Base-by-base conservation (phyloP, 1,140 invertebrate species). In the Temnothorax curvispinosus region DNA sequence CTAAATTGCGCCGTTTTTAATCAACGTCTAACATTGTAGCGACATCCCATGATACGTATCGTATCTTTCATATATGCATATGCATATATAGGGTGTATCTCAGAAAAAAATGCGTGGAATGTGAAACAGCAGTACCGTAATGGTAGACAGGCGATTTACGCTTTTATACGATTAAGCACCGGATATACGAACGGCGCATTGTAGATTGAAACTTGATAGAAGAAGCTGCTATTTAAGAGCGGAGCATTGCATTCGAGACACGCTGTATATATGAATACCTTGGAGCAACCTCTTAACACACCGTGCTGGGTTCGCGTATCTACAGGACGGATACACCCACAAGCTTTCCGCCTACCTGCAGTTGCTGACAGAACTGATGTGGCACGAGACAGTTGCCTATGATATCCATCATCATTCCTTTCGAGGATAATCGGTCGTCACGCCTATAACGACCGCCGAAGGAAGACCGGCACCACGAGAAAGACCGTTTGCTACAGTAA, bases 381-480 rank as follows among this genome's bases (percentile, higher is more conserved):
- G 90, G 77, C 91, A 92, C 91, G 88, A 86, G 90, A 92, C 89
- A 88, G 87, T 88, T 86, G 80, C 85, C 86, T 77, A 91, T 77
- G 90, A 92, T 92, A 92, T 91, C 86, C 87, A 92, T 92, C 91
- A 91, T 91, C 92, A 77, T 76, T 87, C 87, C 89, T 90, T 92
- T 91, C 90, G 72, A 89, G 90, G 91, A 90, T 92, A 91, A 92
- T 92, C 88, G 90, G 50, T 75, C 87, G 90, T 92, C 90, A 91
- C 92, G 90, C 88, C 90, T 92, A 82, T 87, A 92, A 90, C 74
- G 89, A 84, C 77, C 81, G 78, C 32, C 54, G 84, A 91, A 87
- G 85, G 44, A 88, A 41, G 64, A 85, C 85, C 82, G 60, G 56
- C 32, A 87, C 7, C 69, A 11, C 65, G 85, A 90, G 54, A 60